These are phyloP conservation scores for Salvelinus namaycush DNA, from an alignment of 2,113 vertebrate genomes.

Conservation along the genomic window DNA sequence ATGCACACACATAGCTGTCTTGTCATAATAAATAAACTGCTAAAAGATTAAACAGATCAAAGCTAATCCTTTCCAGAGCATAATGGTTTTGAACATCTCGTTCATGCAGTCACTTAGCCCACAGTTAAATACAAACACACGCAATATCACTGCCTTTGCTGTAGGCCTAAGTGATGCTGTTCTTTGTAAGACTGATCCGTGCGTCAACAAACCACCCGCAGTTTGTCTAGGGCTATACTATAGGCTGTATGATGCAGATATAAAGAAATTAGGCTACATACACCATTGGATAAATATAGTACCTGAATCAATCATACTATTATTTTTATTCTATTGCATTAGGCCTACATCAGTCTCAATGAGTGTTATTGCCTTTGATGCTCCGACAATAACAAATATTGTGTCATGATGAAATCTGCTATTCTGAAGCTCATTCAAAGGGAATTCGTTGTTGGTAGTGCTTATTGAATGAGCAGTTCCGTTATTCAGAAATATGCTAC, in stretches of 20 bases:
- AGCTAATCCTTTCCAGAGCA: constrained; percentile 34
- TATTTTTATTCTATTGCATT: not conserved
- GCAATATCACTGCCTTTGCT: not conserved
- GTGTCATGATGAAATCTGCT: constrained; percentile 60
- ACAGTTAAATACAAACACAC: constrained; percentile 9
- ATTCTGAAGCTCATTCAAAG: constrained; percentile 25
- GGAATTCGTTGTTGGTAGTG: constrained; percentile 5
- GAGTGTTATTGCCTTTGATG: constrained; percentile 6
- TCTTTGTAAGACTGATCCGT: not conserved
- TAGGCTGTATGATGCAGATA: not conserved
- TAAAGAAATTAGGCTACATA: not conserved
- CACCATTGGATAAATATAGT: not conserved
- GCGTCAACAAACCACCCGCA: not conserved
- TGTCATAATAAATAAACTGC: not conserved
- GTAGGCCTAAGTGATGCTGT: constrained; percentile 12
- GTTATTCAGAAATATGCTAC: not conserved
- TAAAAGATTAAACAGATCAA: constrained; percentile 40
- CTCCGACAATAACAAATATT: constrained; percentile 62
- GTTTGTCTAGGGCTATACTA: not conserved
- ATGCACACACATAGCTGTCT: not conserved
- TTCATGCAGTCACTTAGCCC: constrained; percentile 15
- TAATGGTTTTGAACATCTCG: constrained; percentile 19
- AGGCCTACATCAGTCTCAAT: not conserved
- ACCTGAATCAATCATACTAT: not conserved
- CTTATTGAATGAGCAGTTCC: constrained; percentile 17